Percentiles rank a stretch among this genome's conserved stretches.
Evolutionary conservation across 2,113 vertebrate genomes (phyloP).

Genomic region (Platysteira castanea): DNA sequence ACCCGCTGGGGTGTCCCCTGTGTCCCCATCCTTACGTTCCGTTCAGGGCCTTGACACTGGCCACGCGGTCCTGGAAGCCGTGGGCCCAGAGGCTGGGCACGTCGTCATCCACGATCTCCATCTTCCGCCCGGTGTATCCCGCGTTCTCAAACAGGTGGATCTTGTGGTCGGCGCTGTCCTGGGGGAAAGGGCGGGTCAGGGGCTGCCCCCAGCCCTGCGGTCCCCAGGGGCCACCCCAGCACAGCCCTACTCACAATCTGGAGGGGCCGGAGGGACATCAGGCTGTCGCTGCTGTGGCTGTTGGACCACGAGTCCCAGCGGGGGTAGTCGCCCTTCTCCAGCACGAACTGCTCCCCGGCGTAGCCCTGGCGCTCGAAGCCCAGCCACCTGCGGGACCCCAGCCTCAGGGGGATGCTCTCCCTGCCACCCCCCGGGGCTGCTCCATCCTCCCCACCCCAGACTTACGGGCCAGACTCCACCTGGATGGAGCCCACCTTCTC

Average conservation of each 20-base stretch:
- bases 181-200: not conserved
- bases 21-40: conserved; percentile 82
- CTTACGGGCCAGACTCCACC: conserved; percentile 86
- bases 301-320: conserved; percentile 93
- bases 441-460: not conserved
- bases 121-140: conserved; percentile 84
- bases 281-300: conserved; percentile 83
- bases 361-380: conserved; percentile 83
- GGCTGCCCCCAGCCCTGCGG: fast-evolving
- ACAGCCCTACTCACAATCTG: conserved; percentile 76
- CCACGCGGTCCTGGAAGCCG: conserved; percentile 90
- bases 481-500: conserved; percentile 87
- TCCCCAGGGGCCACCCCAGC: not conserved
- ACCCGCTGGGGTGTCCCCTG: fast-evolving
- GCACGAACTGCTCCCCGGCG: conserved; percentile 85
- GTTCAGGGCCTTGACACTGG: conserved; percentile 82
- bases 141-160: conserved; percentile 88
- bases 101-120: conserved; percentile 91
- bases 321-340: conserved; percentile 91
- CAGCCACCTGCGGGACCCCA: conserved; percentile 76
- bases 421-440: not conserved
- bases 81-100: conserved; percentile 92
- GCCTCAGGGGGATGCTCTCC: not conserved
- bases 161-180: conserved; percentile 89
- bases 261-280: conserved; percentile 85